Conservation (phyloP, 2,113 vertebrate genomes). For the Heteronetta atricapilla region DNA sequence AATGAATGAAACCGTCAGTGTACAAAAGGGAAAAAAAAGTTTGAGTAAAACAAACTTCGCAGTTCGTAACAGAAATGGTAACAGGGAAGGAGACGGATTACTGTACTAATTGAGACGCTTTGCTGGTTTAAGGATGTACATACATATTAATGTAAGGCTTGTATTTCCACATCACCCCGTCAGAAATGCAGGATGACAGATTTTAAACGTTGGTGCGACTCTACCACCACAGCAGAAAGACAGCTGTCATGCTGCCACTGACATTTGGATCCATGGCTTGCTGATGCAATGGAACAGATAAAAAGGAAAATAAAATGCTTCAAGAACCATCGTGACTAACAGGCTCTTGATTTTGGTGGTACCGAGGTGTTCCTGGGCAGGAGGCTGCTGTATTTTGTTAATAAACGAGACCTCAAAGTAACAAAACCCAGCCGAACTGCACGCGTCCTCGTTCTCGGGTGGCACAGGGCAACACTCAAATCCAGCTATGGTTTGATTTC, state of each 20-base stretch:
- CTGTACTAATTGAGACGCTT: neutral
- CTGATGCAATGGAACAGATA: neutral
- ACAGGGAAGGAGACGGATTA: neutral
- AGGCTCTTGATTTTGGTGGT: neutral
- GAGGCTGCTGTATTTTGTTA: neutral
- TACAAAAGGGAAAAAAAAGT: neutral
- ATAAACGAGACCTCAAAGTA: neutral
- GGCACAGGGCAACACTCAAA: neutral
- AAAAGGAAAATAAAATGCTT: neutral
- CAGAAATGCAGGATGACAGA: neutral
- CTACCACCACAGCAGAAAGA: neutral
- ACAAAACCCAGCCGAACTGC: neutral
- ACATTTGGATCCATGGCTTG: neutral
- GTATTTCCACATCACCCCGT: neutral
- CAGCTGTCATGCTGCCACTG: neutral
- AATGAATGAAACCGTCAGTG: neutral
- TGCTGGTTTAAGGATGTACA: neutral
- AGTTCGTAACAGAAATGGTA: neutral
- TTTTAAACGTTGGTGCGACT: neutral
- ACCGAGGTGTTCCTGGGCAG: neutral
- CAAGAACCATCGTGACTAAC: neutral
- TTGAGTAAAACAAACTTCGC: neutral
- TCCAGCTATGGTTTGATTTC: neutral
- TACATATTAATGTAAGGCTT: neutral
- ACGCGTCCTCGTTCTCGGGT: neutral